Conservation (phyloP, 2,113 vertebrate species). For the Rhinogobius similis region DNA sequence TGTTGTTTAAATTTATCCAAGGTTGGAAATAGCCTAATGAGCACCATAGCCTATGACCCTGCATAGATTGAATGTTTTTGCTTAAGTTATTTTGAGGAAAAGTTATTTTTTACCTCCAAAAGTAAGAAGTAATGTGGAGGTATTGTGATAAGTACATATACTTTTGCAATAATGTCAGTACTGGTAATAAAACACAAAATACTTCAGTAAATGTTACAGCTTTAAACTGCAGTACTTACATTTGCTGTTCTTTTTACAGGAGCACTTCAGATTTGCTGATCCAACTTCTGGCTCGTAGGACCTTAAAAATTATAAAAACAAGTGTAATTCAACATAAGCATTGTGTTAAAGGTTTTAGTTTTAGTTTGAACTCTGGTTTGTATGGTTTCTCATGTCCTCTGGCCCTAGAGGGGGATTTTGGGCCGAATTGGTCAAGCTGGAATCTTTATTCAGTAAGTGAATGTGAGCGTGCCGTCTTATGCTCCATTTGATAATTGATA, state of each 20-base stretch:
- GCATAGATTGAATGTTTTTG: not conserved
- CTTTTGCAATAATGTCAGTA: too few relatives aligned
- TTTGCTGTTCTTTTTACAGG: too few relatives aligned
- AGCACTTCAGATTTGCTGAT: too few relatives aligned
- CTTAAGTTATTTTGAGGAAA: not conserved
- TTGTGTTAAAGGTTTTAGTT: not conserved
- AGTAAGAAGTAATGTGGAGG: too few relatives aligned
- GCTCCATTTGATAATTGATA: slow-evolving; percentile 73
- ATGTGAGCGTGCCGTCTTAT: slow-evolving; percentile 47
- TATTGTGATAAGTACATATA: too few relatives aligned
- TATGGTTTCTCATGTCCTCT: slow-evolving; percentile 10
- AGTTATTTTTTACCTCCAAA: not conserved
- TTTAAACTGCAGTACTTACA: too few relatives aligned
- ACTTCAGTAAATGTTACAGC: too few relatives aligned
- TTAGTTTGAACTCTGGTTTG: not conserved
- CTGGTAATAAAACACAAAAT: too few relatives aligned
- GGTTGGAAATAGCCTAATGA: not conserved
- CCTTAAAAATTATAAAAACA: not conserved
- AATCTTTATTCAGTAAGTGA: slow-evolving; percentile 43
- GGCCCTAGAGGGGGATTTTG: slow-evolving; percentile 28
- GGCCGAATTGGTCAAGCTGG: slow-evolving; percentile 34
- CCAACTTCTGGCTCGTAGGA: too few relatives aligned
- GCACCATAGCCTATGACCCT: not conserved
- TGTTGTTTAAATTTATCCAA: not conserved
- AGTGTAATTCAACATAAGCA: slow-evolving; percentile 6